These are phyloP conservation scores for Barnardius zonarius DNA, from an alignment of 2,113 vertebrate species.

Conservation along the genomic window DNA sequence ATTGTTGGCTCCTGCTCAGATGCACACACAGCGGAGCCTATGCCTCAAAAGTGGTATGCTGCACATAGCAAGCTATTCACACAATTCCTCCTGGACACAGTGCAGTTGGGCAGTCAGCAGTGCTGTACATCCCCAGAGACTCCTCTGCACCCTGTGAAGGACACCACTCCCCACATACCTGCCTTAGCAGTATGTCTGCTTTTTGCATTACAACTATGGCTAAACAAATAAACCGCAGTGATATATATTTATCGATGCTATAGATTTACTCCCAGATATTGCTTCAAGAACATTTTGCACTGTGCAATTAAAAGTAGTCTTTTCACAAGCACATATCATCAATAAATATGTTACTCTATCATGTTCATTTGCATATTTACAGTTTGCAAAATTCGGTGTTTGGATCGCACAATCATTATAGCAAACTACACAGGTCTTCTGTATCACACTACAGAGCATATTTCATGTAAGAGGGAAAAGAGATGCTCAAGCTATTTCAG, in stretches of 20 bases:
- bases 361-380: not conserved
- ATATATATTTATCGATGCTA: rapidly evolving
- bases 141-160: not conserved
- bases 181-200: not conserved
- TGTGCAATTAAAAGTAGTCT: not conserved
- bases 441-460: not conserved
- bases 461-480: not conserved
- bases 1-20: not conserved
- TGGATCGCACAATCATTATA: not conserved
- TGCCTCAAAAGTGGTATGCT: not conserved
- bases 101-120: not conserved
- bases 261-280: not conserved
- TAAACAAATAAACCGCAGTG: not conserved
- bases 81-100: not conserved
- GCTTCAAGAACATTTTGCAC: not conserved
- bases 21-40: not conserved
- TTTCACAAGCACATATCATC: not conserved
- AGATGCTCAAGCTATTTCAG: not conserved
- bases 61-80: not conserved
- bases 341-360: not conserved
- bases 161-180: not conserved
- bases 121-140: not conserved
- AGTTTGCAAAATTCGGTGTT: not conserved
- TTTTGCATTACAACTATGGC: not conserved
- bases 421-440: not conserved